Conservation (phyloP, 2,113 vertebrate genomes). For the Equus quagga region DNA sequence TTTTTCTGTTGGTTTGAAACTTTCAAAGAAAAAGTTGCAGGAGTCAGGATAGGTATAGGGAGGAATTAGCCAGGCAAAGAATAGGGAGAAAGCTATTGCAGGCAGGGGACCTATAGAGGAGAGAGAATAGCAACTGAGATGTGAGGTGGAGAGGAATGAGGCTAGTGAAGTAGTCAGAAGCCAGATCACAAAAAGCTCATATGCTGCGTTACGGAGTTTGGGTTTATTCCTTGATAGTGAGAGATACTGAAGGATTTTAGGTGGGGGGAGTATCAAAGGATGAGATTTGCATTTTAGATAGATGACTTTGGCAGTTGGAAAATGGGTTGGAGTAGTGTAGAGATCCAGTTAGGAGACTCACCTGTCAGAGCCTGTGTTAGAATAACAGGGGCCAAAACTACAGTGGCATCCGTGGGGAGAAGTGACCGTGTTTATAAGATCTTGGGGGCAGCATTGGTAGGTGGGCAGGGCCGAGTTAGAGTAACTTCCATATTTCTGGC, state of each 20-base stretch:
- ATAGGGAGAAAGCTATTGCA: background rate
- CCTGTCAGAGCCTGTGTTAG: background rate
- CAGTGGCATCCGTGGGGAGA: background rate
- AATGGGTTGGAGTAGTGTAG: background rate
- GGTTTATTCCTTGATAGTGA: background rate
- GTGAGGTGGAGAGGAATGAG: background rate
- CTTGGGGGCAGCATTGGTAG: no score
- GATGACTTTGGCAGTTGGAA: background rate
- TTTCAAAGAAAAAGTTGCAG: background rate
- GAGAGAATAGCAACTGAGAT: background rate
- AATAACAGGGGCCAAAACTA: background rate
- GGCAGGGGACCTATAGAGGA: background rate
- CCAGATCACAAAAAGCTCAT: background rate
- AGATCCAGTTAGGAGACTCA: background rate
- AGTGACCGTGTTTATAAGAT: background rate
- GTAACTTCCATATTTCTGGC: background rate
- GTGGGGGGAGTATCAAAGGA: background rate
- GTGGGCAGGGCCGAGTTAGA: background rate
- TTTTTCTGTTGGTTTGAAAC: constrained; percentile 18
- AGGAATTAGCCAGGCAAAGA: background rate
- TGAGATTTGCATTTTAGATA: background rate
- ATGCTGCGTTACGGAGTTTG: background rate
- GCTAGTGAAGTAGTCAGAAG: background rate
- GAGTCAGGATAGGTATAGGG: background rate
- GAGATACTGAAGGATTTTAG: background rate